These are phyloP conservation scores for Tipula helvola DNA, from an alignment of 2,888 invertebrate genomes.

Conservation along the genomic window DNA sequence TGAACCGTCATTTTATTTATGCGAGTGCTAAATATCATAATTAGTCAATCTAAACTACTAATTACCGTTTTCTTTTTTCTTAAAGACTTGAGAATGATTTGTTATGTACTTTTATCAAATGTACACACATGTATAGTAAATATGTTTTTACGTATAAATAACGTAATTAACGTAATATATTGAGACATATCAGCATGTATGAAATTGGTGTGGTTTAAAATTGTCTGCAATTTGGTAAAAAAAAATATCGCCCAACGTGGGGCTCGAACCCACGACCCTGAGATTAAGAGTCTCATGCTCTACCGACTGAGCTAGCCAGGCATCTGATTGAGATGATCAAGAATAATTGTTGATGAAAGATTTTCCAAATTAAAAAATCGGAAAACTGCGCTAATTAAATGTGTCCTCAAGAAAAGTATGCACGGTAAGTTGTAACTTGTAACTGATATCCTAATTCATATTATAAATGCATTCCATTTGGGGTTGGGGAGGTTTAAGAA, in stretches of 20 bases:
- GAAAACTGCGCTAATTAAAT: too few species aligned
- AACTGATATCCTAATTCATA: too few species aligned
- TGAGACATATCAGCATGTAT: neutral
- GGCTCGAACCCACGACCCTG: constrained; percentile 29
- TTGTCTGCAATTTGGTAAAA: neutral
- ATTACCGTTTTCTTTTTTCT: neutral
- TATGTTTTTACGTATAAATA: neutral
- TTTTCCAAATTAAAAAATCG: too few species aligned
- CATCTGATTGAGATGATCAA: neutral
- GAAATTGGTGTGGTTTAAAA: too few species aligned
- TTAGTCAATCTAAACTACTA: neutral
- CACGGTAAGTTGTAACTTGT: too few species aligned
- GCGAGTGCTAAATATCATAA: neutral
- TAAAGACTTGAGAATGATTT: neutral
- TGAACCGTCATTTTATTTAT: neutral
- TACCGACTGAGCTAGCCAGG: constrained; percentile 27
- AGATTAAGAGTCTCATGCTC: constrained; percentile 29
- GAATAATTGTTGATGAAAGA: too few species aligned
- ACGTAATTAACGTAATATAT: neutral
- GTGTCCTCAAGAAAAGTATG: too few species aligned
- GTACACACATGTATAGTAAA: neutral
- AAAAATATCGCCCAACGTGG: constrained; percentile 25
- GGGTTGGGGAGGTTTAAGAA: too few species aligned
- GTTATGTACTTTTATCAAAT: neutral
- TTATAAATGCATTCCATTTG: too few species aligned